Base-by-base conservation (phyloP, 2,888 invertebrate genomes). In the Sepioteuthis lessoniana region DNA sequence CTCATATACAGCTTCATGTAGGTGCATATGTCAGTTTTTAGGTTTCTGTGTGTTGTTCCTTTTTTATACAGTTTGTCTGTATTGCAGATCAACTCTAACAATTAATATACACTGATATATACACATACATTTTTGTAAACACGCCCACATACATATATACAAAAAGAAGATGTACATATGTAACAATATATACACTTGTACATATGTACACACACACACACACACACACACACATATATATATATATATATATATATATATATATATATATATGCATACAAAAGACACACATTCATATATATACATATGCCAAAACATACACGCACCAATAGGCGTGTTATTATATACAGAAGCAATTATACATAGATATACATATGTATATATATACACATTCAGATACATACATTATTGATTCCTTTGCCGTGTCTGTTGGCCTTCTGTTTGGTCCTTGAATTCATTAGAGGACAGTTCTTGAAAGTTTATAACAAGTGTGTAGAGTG, bases 61-160 rank as follows among this genome's bases (percentile, higher is more conserved):
- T 90, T 3, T 35, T 35, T 10, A 38, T 21, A 42, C 13, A 10
- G 13, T 91, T 42, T 10, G 35, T 38, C 28, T 42, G 46, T 91
- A 91, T 38, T 42, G 3, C 46, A 91, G 10, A 42, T 37, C 31
- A 38, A 42, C 38, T 91, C 21, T 91, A 90, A 37, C 35, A n/a
- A 46, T 46, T 42, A 42, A 46, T 91, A 42, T 91, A 91, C 91
- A 91, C 91, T 42, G 38, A 91, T 91, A 91, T 91, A 91, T 91
- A 91, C 91, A 91, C 91, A 42, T 46, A 91, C 91, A 91, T 46
- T 42, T 46, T 31, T 7, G 46, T 42, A 91, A 38, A 91, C 91
- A 91, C 91, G 31, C 91, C 21, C 42, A 91, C 42, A 91, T 31
- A 91, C 91, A 91, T 46, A 91, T 46, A 91, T 35, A 91, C 91